phyloP scores from a whole-genome alignment of 2,888 invertebrate genomes.

The Eupeodes latifasciatus region DNA sequence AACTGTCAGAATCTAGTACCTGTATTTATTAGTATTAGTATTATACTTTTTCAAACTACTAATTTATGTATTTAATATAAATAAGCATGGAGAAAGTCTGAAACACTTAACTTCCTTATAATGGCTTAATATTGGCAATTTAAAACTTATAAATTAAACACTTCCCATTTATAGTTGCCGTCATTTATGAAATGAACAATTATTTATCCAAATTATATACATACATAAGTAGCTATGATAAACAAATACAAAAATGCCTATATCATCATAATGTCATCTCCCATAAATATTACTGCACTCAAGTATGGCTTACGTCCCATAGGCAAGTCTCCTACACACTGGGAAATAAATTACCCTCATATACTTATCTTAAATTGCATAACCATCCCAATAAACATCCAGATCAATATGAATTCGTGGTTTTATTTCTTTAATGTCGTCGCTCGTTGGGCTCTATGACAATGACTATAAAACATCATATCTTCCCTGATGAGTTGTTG shows the following conservation, averaged over 20 bases:
- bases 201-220: not conserved
- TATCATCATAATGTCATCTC: not conserved
- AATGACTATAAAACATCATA: not conserved
- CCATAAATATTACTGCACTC: conserved; percentile 29
- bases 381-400: conserved; percentile 42
- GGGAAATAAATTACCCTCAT: conserved; percentile 45
- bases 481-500: not conserved
- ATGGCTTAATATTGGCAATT: too few species aligned
- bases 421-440: conserved; percentile 56
- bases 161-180: not conserved
- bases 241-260: not conserved
- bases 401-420: conserved; percentile 57
- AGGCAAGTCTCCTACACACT: conserved; percentile 21
- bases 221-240: not conserved
- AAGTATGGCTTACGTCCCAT: not conserved
- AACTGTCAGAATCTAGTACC: too few species aligned
- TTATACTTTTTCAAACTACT: too few species aligned
- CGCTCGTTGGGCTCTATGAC: conserved; percentile 31
- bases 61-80: too few species aligned
- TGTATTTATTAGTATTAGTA: too few species aligned
- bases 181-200: not conserved
- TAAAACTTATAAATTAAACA: too few species aligned
- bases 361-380: conserved; percentile 45
- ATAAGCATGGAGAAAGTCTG: too few species aligned
- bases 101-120: too few species aligned